Conservation (phyloP, 2,113 vertebrate genomes). For the Columba livia region DNA sequence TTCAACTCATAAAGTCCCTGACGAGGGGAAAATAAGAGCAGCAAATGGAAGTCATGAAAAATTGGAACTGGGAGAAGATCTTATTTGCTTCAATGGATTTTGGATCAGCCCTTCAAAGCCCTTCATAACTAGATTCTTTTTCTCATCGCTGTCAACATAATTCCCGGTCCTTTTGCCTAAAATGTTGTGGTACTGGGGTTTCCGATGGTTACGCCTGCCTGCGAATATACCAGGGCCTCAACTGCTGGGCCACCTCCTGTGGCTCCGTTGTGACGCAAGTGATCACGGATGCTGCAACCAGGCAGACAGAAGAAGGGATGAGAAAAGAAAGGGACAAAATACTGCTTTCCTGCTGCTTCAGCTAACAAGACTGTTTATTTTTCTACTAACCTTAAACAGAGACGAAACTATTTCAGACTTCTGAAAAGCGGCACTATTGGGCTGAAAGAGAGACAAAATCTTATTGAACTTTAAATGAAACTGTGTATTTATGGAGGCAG, state of each 20-base stretch:
- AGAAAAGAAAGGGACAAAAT: neutral
- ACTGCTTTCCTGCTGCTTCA: neutral
- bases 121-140: neutral
- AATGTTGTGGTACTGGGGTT: neutral
- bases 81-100: neutral
- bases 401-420: neutral
- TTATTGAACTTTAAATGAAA: neutral
- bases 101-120: neutral
- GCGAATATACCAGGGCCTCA: neutral
- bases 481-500: neutral
- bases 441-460: neutral
- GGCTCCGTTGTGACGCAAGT: neutral
- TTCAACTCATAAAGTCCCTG: neutral
- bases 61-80: neutral
- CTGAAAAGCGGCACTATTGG: neutral
- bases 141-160: neutral
- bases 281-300: neutral
- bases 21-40: neutral
- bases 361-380: neutral
- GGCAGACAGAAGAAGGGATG: neutral
- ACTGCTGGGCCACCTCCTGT: neutral
- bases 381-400: neutral
- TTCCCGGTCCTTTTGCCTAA: neutral
- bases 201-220: neutral
- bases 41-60: neutral